Base-by-base conservation (phyloP, 2,888 invertebrate species). In the Elysia crispata region DNA sequence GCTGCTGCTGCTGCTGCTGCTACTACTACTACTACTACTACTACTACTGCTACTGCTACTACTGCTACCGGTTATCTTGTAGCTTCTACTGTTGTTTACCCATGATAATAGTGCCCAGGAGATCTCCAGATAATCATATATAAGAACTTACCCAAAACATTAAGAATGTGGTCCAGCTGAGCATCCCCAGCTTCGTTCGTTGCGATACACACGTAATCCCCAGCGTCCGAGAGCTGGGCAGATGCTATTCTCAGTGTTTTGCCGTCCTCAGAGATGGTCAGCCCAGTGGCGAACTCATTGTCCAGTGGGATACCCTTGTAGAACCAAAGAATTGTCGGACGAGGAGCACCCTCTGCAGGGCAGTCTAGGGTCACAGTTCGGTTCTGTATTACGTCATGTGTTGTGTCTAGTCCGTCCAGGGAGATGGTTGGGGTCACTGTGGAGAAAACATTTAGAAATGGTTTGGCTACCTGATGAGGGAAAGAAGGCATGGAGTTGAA, bases 181-280 rank as follows among this genome's bases (percentile, higher is more conserved):
- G 93, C 89, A 23, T 87, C 86, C 13, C 93, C 93, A 18, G 93
- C 93, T 73, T 92, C 92, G 85, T 93, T 94, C 18, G 87, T 86
- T 5, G 93, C 93, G 18, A 91, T 86, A 86, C 93, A 93, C 23
- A 90, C 90, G 84, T 93, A 93, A 5, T 83, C 62, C 1, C 87
- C 89, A 1, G 87, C 85, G 83, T 91, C 90, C 0, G 83, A 69
- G 18, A 88, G 85, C 57, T 84, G 72, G 0, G 87, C 87, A 1
- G 82, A 69, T 18, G 83, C 76, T 60, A 91, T 87, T n/a, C 86
- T 78, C 54, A 91, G 85, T 62, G 87, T 86, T 23, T 86, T 84
- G 1, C 91, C 91, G 49, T 86, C 84, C 5, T 82, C 86, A 81
- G 84, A 80, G 33, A 87, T 30, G n/a, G 75, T 60, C 13, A 84